phyloP scores from a whole-genome alignment of 1,140 invertebrate genomes.

The Popillia japonica region DNA sequence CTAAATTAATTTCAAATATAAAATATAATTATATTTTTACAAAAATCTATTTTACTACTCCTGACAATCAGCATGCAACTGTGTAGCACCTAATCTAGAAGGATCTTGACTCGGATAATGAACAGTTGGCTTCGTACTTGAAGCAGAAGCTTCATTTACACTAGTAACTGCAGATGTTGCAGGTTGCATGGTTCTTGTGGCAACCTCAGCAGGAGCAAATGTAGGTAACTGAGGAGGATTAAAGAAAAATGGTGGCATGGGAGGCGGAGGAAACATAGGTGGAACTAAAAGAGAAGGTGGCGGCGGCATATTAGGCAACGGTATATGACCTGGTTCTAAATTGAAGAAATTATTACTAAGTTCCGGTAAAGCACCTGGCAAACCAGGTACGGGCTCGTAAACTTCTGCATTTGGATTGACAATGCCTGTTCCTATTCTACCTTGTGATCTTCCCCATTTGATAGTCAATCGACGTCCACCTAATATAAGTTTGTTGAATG shows the following conservation, averaged over 20 bases:
- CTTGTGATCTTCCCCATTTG: constrained; percentile 96
- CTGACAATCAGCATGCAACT: constrained; percentile 57
- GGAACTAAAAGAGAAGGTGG: constrained; percentile 68
- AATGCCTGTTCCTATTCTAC: constrained; percentile 56
- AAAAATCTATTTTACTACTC: constrained; percentile 51
- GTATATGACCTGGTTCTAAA: constrained; percentile 67
- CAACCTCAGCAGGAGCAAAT: constrained; percentile 55
- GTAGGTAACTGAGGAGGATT: constrained; percentile 67
- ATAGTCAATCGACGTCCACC: constrained; percentile 89
- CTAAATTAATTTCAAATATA: neutral
- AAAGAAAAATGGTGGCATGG: too few species aligned
- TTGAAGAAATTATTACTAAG: constrained; percentile 86
- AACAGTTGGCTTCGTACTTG: constrained; percentile 47
- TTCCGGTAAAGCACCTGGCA: constrained; percentile 81
- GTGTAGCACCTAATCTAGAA: constrained; percentile 80
- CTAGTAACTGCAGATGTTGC: constrained; percentile 61
- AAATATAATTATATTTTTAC: too few species aligned
- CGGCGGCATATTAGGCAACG: constrained; percentile 63
- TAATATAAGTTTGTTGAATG: constrained; percentile 94
- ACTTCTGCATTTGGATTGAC: constrained; percentile 56
- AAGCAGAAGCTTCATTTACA: constrained; percentile 44
- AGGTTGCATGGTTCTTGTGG: constrained; percentile 56
- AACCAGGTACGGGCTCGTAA: constrained; percentile 87
- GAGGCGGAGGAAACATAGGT: constrained; percentile 59
- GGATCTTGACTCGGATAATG: constrained; percentile 97